Evolutionary conservation across 2,888 invertebrate genomes (phyloP), one percentile per base, ranked within the genome.

Genomic region (Marronus borbonicus): DNA sequence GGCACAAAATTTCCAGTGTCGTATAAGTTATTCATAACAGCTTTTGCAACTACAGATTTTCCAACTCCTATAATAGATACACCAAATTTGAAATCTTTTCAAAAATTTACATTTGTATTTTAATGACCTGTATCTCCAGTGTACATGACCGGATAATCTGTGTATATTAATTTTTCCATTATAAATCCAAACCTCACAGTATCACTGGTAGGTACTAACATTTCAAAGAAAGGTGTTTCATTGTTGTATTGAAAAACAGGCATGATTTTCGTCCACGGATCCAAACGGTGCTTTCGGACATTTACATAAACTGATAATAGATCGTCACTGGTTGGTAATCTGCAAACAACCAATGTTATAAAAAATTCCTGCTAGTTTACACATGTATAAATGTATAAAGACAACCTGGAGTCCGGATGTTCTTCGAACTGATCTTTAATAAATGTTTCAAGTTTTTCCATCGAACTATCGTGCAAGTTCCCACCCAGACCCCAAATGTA

Each of bases 401-500:
- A 76, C 83, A 87, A 91, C 92, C 91, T 92, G 50, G 93, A 92
- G 84, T 94, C 93, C 28, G 91, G 90, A 84, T 91, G 92, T n/a
- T 92, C 91, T 58, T 94, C 94, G 84, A 94, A 94, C 85, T 94
- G 92, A 20, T 92, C 89, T 81, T 92, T 91, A 74, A 96, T 90
- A 82, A 92, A 91, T 10, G 91, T 89, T 85, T 97, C 97, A 82
- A 95, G 94, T 3, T 89, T 87, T 72, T 93, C 92, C 83, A 95
- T 91, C 76, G 94, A 93, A 0, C 87, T 85, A 80, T 97, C 96
- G 1, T 90, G 87, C 3, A 96, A 91, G 86, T 97, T 97, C 0
- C 97, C 97, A n/a, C 96, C 96, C 24, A 97, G 88, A 1, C 94
- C 91, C 97, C 97, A 98, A 0, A 96, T 88, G 84, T 94, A 95